Conservation (phyloP, 2,888 invertebrate genomes). For the Drosophila monieri region DNA sequence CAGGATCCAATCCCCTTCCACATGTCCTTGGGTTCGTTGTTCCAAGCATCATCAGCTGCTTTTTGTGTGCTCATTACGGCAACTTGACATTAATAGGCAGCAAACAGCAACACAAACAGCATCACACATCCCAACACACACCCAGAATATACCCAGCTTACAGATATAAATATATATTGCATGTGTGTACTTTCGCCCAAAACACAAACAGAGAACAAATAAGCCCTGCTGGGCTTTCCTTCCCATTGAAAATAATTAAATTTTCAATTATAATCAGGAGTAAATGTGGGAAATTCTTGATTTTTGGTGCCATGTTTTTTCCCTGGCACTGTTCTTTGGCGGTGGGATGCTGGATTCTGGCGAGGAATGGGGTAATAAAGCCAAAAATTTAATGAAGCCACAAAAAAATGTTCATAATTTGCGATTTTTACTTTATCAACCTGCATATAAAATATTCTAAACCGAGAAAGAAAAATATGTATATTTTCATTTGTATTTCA, state of each 20-base stretch:
- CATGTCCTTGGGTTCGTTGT: conserved; percentile 14
- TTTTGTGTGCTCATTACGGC: conserved; percentile 73
- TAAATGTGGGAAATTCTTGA: conserved; percentile 40
- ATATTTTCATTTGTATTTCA: conserved; percentile 6
- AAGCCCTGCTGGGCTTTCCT: conserved; percentile 37
- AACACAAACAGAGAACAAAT: conserved; percentile 24
- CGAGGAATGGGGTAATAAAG: neutral
- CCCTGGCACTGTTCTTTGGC: conserved; percentile 8
- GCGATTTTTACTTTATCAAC: neutral
- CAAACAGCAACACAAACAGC: conserved; percentile 48
- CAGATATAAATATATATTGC: conserved; percentile 20
- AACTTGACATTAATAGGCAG: conserved; percentile 72
- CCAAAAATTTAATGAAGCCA: neutral
- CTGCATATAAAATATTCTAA: conserved; percentile 5
- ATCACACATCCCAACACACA: conserved; percentile 4
- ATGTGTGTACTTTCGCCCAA: conserved; percentile 14
- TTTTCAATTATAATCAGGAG: conserved; percentile 63
- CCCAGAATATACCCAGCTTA: neutral
- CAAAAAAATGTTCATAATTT: conserved; percentile 16
- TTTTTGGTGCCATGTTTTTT: conserved; percentile 6
- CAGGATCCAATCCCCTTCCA: conserved; percentile 9
- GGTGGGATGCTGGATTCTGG: conserved; percentile 1
- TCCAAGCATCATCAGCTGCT: conserved; percentile 66
- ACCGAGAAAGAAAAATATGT: neutral
- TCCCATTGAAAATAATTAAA: conserved; percentile 62